Evolutionary conservation across 2,797 vertebrate species (phyloP), one percentile per base, ranked within the genome.

Genomic region (Gobio occitaniae): DNA sequence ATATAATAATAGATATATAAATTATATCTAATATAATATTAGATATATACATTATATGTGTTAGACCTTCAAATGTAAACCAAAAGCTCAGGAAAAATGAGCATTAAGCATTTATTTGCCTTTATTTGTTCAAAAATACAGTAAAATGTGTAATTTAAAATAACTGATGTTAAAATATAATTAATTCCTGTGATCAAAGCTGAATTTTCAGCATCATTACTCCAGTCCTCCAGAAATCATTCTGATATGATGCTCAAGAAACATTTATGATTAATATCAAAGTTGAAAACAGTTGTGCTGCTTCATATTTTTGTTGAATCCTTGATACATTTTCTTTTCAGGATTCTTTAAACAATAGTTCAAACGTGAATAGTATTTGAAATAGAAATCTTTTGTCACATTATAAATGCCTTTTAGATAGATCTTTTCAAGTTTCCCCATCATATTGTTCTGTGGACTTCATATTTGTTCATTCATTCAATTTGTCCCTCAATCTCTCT

Each of bases 401-500:
- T 32, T 32, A 32, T 32, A 13, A 59, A 63, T 11, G 56, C 21
- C n/a, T 25, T n/a, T 52, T 16, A 25, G 25, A 25, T 32, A 44
- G 44, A 44, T 44, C 9, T 47, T 44, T 44, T 52, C 32, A 32
- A 32, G 32, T 32, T 54, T 19, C 1, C 10, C 10, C n/a, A 5
- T 9, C 0, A 56, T 54, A 21, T 21, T 19, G 3, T 38, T 29
- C 29, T 52, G 63, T 65, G 68, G 21, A 70, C 41, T n/a, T 76
- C 11, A n/a, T 54, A n/a, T 25, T 25, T 16, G 0, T 47, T 63
- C 21, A 25, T n/a, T 36, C 2, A 17, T 19, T 38, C 11, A 77
- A 15, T n/a, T 9, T 82, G 4, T 41, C n/a, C 69, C 52, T 59
- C 13, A 17, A 4, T 70, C 81, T 92, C 86, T 85, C 77, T 36